These are phyloP conservation scores for Notechis scutatus DNA, from an alignment of 2,113 vertebrate genomes.

Conservation along the genomic window DNA sequence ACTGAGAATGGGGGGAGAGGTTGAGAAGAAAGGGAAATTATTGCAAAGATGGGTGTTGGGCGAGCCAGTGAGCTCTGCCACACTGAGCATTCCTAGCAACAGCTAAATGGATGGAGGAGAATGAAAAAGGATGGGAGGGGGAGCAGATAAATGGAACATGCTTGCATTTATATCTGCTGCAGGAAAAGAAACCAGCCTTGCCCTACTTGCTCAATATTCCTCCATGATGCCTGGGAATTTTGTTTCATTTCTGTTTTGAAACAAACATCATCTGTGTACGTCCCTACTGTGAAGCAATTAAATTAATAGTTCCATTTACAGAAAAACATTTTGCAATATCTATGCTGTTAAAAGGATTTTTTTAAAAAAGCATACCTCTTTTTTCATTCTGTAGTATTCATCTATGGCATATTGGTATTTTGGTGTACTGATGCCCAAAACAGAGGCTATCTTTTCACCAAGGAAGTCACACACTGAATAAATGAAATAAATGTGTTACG, in stretches of 20 bases:
- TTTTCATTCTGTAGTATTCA: slow-evolving; percentile 94
- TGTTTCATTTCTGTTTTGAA: neutral
- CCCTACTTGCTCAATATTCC: neutral
- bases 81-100: neutral
- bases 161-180: neutral
- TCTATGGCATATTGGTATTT: slow-evolving; percentile 98
- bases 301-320: neutral
- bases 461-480: slow-evolving; percentile 92
- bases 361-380: slow-evolving; percentile 76
- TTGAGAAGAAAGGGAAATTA: neutral
- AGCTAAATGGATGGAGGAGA: neutral
- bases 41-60: neutral
- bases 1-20: neutral
- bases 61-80: neutral
- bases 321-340: neutral
- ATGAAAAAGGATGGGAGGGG: neutral
- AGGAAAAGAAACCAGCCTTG: neutral
- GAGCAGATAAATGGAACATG: neutral
- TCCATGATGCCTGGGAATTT: neutral
- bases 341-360: neutral
- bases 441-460: slow-evolving; percentile 92
- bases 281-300: neutral
- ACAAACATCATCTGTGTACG: neutral
- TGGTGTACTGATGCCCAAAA: slow-evolving; percentile 92
- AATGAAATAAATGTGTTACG: slow-evolving; percentile 25